These are phyloP conservation scores for Anarrhichthys ocellatus DNA, from an alignment of 2,113 vertebrate genomes.

Conservation along the genomic window DNA sequence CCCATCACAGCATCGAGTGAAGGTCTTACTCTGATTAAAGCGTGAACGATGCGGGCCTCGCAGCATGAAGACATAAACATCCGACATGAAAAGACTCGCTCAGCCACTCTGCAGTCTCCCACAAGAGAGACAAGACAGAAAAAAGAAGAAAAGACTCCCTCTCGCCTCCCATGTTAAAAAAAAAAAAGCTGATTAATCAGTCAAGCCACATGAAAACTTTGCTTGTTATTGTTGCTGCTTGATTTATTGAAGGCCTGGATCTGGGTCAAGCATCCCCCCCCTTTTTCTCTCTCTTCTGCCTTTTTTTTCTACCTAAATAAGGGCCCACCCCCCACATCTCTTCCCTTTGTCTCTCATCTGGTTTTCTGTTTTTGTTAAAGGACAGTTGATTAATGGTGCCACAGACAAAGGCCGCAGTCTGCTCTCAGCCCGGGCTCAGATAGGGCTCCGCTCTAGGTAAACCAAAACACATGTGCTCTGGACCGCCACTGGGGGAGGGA, in stretches of 20 bases:
- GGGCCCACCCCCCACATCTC: constrained; percentile 68
- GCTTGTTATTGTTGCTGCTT: constrained; percentile 82
- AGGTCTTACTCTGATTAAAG: constrained; percentile 57
- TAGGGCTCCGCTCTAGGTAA: constrained; percentile 74
- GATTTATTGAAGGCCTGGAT: constrained; percentile 83
- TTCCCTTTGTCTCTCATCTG: constrained; percentile 82
- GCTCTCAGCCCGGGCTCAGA: constrained; percentile 59
- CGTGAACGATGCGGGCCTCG: constrained; percentile 34
- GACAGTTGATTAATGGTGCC: constrained; percentile 81
- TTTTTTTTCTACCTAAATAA: constrained; percentile 66
- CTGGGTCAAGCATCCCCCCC: constrained; percentile 73
- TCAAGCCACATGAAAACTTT: constrained; percentile 81
- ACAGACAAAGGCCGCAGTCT: constrained; percentile 76
- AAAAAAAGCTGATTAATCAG: constrained; percentile 73
- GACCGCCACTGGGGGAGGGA: constrained; percentile 67
- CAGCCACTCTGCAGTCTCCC: constrained; percentile 42
- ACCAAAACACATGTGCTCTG: constrained; percentile 79
- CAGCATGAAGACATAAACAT: constrained; percentile 53
- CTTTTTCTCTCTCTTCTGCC: constrained; percentile 34
- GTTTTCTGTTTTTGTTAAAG: constrained; percentile 82
- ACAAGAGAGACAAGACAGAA: constrained; percentile 48
- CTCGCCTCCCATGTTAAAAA: constrained; percentile 42
- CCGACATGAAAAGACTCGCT: constrained; percentile 31
- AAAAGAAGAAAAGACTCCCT: constrained; percentile 55
- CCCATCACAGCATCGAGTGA: constrained; percentile 23